phyloP scores from a whole-genome alignment of 1,140 invertebrate genomes.

The Hestina assimilis region DNA sequence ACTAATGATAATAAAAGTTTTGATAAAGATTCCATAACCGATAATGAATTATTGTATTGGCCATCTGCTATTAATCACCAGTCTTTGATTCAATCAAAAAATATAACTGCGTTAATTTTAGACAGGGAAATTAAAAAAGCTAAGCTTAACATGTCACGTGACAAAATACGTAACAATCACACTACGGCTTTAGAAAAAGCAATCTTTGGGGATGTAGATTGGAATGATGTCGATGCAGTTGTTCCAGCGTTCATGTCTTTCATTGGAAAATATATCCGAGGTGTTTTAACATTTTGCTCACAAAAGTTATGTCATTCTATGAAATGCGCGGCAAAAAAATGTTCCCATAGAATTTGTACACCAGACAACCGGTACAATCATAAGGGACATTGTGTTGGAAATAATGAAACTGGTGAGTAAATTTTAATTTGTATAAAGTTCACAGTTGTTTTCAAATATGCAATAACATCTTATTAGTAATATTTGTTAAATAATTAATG shows the following conservation, averaged over 20 bases:
- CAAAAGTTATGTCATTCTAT: conserved; percentile 60
- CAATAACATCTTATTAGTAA: neutral
- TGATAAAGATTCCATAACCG: conserved; percentile 15
- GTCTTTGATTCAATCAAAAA: conserved; percentile 31
- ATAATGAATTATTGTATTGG: conserved; percentile 59
- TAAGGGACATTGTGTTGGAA: conserved; percentile 56
- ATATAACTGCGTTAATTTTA: conserved; percentile 51
- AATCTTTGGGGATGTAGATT: conserved; percentile 63
- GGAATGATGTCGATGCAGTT: conserved; percentile 60
- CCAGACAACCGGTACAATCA: conserved; percentile 55
- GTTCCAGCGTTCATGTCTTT: conserved; percentile 59
- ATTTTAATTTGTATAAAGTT: neutral
- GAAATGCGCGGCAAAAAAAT: conserved; percentile 59
- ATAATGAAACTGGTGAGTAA: conserved; percentile 51
- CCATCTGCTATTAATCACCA: conserved; percentile 34
- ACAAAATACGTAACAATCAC: conserved; percentile 46
- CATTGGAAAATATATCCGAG: conserved; percentile 63
- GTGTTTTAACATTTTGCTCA: conserved; percentile 67
- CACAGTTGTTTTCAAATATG: no score
- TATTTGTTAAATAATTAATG: neutral
- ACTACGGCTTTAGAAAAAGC: conserved; percentile 49
- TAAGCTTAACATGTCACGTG: conserved; percentile 51
- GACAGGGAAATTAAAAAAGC: conserved; percentile 52
- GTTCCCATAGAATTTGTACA: conserved; percentile 55
- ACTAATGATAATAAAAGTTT: conserved; percentile 26